These are phyloP conservation scores for Globodera rostochiensis DNA, from an alignment of 1,140 invertebrate species.

Conservation along the genomic window DNA sequence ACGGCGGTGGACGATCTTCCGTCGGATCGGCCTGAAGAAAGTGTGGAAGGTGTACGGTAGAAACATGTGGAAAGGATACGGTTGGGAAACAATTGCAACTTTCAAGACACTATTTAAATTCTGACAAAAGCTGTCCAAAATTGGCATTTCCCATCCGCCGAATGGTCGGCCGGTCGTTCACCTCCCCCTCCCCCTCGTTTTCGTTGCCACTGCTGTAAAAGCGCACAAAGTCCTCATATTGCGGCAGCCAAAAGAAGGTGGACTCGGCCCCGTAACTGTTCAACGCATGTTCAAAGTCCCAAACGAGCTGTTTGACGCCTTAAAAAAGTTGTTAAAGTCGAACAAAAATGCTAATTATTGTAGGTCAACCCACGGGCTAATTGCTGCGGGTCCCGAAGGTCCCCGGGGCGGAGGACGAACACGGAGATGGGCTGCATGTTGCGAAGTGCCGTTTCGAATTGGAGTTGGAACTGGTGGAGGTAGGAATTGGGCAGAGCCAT, in stretches of 20 bases:
- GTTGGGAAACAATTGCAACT: too few species aligned
- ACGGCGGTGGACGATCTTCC: conserved; percentile 25
- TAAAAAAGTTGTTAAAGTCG: conserved; percentile 27
- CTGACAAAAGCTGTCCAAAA: neutral
- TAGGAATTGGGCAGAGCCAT: conserved; percentile 63
- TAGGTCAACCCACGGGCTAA: conserved; percentile 41
- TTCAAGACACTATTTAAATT: too few species aligned
- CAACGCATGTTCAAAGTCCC: conserved; percentile 59
- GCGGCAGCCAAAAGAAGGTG: conserved; percentile 63
- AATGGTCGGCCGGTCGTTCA: neutral
- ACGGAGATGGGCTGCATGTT: conserved; percentile 65
- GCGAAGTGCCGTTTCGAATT: conserved; percentile 56
- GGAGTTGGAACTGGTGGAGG: conserved; percentile 59
- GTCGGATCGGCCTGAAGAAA: conserved; percentile 19
- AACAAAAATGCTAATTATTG: conserved; percentile 17
- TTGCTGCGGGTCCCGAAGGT: conserved; percentile 57
- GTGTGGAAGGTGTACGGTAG: conserved; percentile 4
- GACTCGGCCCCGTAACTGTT: conserved; percentile 61
- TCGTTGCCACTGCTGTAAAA: conserved; percentile 60
- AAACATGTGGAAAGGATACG: neutral
- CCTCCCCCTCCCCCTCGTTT: conserved; percentile 24
- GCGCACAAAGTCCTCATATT: conserved; percentile 61
- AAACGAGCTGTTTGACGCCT: conserved; percentile 57
- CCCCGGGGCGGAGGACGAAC: conserved; percentile 59
- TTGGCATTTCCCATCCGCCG: neutral